Base-by-base conservation (phyloP, 2,797 vertebrate genomes). In the Hypotaenidia okinawae region DNA sequence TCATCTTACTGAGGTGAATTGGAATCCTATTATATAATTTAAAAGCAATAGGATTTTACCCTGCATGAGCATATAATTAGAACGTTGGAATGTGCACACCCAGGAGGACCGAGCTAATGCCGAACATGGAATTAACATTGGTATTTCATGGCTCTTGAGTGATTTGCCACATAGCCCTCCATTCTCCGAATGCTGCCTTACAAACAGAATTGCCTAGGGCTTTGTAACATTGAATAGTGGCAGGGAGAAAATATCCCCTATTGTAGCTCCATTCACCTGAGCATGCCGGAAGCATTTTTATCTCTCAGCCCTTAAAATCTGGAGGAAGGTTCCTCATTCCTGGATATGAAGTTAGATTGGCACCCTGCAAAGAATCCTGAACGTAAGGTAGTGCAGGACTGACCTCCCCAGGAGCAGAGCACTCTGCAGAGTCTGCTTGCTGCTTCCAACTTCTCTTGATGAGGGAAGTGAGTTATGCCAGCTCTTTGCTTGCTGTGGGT, bases 391-490 rank as follows among this genome's bases (percentile, higher is more conserved):
- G 61, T 0, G 6, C 49, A 64, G 59, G 54, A 58, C 59, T 32
- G 70, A 80, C 52, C 59, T 93, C 41, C 63, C 61, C 32, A 62
- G 79, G 59, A 95, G 49, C 35, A 63, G 35, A 82, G 49, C 54
- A 47, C 59, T 79, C 70, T 33, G 57, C 61, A 57, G 66, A 78
- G 32, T 54, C 57, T 80, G 83, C 37, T 25, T 64, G 10, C 70
- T 90, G 70, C 68, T 93, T 90, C 59, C 57, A 91, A 93, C 86
- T 93, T 91, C 70, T 74, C 67, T 90, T 86, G 62, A 82, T 69
- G 66, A 88, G 33, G 78, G 39, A 86, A 95, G 55, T 67, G 59
- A 96, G 80, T 70, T 91, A 64, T 24, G 35, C 16, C 61, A 90
- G 52, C 28, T 61, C 72, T 76, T 77, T 73, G 11, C 58, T 86